Conservation (phyloP, 64 coral and sea anemone genomes). For the Dendronephthya gigantea region DNA sequence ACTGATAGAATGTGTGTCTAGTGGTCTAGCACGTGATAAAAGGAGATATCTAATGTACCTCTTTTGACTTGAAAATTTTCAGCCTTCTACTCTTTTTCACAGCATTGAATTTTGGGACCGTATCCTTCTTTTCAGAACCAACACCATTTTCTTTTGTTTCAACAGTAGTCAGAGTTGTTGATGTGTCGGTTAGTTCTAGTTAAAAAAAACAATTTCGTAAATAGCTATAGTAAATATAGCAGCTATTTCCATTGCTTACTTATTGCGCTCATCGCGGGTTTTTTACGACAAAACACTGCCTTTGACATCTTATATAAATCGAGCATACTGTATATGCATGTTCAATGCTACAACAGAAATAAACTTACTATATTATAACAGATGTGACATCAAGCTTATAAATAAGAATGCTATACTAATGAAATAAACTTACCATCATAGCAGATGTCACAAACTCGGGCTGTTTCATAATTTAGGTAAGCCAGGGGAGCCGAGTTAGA, state of each 20-base stretch:
- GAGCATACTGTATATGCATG: too few species aligned
- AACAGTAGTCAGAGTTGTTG: neutral
- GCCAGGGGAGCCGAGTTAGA: neutral
- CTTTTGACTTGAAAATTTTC: neutral
- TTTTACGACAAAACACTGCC: too few species aligned
- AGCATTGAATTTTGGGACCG: neutral
- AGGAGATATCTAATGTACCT: neutral
- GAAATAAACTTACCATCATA: neutral
- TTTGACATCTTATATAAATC: too few species aligned
- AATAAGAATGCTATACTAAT: too few species aligned
- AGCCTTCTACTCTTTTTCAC: neutral
- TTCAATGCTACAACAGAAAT: too few species aligned
- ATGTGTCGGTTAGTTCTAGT: neutral
- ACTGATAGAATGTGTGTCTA: too few species aligned
- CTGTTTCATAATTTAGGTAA: neutral
- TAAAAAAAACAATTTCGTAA: neutral
- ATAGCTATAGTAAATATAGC: too few species aligned
- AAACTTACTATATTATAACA: too few species aligned
- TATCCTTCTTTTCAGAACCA: neutral
- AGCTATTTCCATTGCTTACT: neutral
- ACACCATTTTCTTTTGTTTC: neutral
- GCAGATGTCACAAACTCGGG: neutral
- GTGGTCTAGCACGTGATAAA: neutral
- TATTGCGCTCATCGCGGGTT: too few species aligned
- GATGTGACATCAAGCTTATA: too few species aligned